phyloP scores from a whole-genome alignment of 2,888 invertebrate species.

The Heliconius cydno region DNA sequence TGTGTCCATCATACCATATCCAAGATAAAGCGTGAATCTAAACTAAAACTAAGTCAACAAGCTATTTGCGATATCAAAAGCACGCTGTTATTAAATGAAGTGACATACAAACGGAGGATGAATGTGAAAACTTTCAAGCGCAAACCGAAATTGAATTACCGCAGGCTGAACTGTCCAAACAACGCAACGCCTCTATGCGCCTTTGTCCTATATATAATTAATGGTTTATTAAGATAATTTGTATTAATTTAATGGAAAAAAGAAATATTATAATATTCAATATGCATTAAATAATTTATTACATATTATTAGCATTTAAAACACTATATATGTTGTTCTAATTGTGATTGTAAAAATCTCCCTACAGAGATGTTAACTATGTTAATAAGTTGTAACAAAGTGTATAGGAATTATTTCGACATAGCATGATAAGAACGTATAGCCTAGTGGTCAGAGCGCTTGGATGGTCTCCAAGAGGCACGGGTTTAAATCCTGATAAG shows the following conservation, averaged over 20 bases:
- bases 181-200: conserved; percentile 34
- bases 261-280: neutral
- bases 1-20: no score
- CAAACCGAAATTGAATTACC: conserved; percentile 44
- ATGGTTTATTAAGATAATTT: conserved; percentile 33
- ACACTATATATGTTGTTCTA: no score
- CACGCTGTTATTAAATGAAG: conserved; percentile 10
- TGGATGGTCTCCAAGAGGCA: no score
- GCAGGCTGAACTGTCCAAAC: conserved; percentile 42
- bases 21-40: neutral
- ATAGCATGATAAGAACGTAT: no score
- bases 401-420: no score
- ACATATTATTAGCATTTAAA: no score
- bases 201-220: conserved; percentile 37
- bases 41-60: neutral
- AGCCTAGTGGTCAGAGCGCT: no score
- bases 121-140: conserved; percentile 37
- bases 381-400: no score
- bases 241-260: neutral
- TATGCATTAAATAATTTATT: no score
- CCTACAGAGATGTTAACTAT: no score
- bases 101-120: conserved; percentile 21
- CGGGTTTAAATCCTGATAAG: no score
- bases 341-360: no score
- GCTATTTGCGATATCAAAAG: conserved; percentile 7